phyloP scores from a whole-genome alignment of 2,113 vertebrate genomes.

The Cynopterus brachyotis region DNA sequence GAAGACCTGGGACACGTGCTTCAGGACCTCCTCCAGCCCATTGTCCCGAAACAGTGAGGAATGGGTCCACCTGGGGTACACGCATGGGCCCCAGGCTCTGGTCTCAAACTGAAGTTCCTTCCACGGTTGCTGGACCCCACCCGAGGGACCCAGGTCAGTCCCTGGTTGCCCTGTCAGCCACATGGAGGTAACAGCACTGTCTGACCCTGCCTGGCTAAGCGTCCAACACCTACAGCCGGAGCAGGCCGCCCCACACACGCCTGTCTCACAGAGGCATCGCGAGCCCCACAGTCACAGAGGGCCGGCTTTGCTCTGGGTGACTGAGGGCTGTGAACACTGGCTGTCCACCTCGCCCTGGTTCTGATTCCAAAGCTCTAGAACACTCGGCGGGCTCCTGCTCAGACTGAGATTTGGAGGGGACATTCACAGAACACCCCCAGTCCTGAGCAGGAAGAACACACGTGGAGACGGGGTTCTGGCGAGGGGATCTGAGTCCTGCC shows the following conservation, averaged over 20 bases:
- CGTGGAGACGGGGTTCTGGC: not conserved
- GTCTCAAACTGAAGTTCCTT: not conserved
- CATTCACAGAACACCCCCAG: not conserved
- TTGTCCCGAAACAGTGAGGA: accelerated
- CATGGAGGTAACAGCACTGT: accelerated
- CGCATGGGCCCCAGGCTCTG: not conserved
- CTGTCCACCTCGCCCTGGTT: not conserved
- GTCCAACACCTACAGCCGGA: not conserved
- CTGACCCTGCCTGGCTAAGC: not conserved
- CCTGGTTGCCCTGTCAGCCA: not conserved
- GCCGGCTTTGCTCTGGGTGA: not conserved
- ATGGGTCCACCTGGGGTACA: not conserved
- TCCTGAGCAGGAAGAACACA: not conserved
- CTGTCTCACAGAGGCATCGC: not conserved
- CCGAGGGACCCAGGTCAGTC: not conserved
- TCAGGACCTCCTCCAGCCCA: not conserved
- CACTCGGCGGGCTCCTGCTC: accelerated
- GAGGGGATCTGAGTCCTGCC: not conserved
- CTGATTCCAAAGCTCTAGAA: not conserved
- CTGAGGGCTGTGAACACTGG: not conserved
- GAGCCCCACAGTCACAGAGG: not conserved
- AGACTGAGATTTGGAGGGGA: not conserved
- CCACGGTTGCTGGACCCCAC: accelerated
- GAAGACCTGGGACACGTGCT: not conserved
- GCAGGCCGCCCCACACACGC: accelerated